These are phyloP conservation scores for Gonioctena quinquepunctata DNA, from an alignment of 1,140 invertebrate genomes.

Conservation along the genomic window DNA sequence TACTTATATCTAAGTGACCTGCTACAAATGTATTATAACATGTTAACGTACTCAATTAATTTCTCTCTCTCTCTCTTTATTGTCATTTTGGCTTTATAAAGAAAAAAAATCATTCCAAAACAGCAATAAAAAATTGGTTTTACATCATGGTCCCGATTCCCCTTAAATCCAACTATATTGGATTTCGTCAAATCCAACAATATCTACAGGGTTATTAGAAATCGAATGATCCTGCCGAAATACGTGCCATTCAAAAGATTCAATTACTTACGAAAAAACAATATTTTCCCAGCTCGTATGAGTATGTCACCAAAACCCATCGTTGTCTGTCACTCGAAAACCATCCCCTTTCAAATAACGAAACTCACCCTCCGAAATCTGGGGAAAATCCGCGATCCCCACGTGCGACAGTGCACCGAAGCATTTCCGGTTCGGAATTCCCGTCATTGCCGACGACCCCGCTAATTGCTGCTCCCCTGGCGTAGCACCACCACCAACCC, in stretches of 20 bases:
- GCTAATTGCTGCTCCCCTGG: slow-evolving; percentile 33
- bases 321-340: slow-evolving; percentile 2
- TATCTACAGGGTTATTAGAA: no score
- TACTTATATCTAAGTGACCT: no score
- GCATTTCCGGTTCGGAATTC: slow-evolving; percentile 35
- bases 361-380: slow-evolving; percentile 13
- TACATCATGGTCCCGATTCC: no score
- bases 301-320: slow-evolving; percentile 12
- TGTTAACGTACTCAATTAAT: no score
- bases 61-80: no score
- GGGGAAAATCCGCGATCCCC: slow-evolving; percentile 4
- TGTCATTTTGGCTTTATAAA: no score
- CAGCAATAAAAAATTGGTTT: no score
- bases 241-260: neutral
- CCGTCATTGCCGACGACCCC: slow-evolving; percentile 32
- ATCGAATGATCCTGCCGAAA: no score
- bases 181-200: no score
- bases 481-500: neutral
- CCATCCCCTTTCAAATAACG: slow-evolving; percentile 5
- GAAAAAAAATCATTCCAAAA: no score
- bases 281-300: neutral
- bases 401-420: neutral
- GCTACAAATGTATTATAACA: no score
- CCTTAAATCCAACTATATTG: no score
- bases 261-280: slow-evolving; percentile 7